phyloP scores from a whole-genome alignment of 1,140 invertebrate genomes.

The Dryas iulia region DNA sequence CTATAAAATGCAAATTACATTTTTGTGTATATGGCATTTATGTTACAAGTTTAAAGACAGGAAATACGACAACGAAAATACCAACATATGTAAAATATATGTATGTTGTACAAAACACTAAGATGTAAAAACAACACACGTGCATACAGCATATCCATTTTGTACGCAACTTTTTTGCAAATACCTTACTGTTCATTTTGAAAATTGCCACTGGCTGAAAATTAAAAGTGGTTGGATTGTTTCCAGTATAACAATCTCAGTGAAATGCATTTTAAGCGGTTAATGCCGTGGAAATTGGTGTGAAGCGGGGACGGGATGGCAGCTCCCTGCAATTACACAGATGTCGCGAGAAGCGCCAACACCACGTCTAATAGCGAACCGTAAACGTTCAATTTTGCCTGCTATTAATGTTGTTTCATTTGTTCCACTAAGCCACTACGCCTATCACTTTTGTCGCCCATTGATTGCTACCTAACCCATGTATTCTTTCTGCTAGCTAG shows the following conservation, averaged over 20 bases:
- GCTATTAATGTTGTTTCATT: conserved; percentile 46
- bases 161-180: conserved; percentile 27
- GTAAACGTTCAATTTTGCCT: conserved; percentile 56
- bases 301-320: conserved; percentile 56
- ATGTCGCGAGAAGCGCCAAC: conserved; percentile 47
- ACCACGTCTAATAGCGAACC: conserved; percentile 48
- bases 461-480: not conserved
- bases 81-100: too few relatives aligned
- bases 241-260: conserved; percentile 59
- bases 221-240: conserved; percentile 58
- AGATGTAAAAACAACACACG: not conserved
- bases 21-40: too few relatives aligned
- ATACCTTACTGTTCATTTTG: conserved; percentile 27
- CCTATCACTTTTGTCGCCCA: not conserved
- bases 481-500: not conserved
- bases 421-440: conserved; percentile 24
- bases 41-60: too few relatives aligned
- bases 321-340: conserved; percentile 68
- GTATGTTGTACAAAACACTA: too few relatives aligned
- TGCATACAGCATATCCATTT: not conserved
- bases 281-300: conserved; percentile 69
- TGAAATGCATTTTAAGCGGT: conserved; percentile 69
- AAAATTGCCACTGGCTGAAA: conserved; percentile 34
- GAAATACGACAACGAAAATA: too few relatives aligned
- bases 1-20: too few relatives aligned